These are phyloP conservation scores for Drosophila birchii DNA, from an alignment of 2,888 invertebrate species.

Conservation along the genomic window DNA sequence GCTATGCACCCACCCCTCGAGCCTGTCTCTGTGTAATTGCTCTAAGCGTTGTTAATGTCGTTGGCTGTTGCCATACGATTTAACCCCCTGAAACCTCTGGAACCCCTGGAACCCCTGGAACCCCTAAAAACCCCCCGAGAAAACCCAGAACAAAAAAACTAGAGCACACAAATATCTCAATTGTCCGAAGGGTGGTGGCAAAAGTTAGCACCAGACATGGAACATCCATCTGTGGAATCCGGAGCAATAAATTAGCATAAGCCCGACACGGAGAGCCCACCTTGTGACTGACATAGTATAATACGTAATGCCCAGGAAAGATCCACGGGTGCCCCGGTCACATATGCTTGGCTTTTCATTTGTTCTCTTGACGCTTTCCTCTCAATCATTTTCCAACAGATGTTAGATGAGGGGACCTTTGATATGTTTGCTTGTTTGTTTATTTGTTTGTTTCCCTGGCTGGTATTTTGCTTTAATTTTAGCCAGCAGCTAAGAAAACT, in stretches of 20 bases:
- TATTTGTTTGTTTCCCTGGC: slow-evolving; percentile 17
- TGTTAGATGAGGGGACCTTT: slow-evolving; percentile 39
- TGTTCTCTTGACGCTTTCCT: neutral
- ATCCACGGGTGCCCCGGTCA: slow-evolving; percentile 15
- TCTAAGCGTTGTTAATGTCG: slow-evolving; percentile 63
- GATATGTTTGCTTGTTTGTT: slow-evolving; percentile 34
- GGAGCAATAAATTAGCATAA: slow-evolving; percentile 41
- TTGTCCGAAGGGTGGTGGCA: slow-evolving; percentile 38
- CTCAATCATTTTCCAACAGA: slow-evolving; percentile 41
- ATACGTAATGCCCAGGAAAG: slow-evolving; percentile 42
- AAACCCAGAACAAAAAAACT: slow-evolving; percentile 21
- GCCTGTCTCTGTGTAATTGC: slow-evolving; percentile 57
- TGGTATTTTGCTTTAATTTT: slow-evolving; percentile 2
- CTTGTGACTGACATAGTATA: slow-evolving; percentile 48
- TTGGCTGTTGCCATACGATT: slow-evolving; percentile 53
- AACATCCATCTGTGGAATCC: slow-evolving; percentile 4
- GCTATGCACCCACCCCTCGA: slow-evolving; percentile 14
- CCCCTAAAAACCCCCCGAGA: slow-evolving; percentile 3
- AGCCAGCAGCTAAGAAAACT: neutral
- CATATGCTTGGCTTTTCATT: slow-evolving; percentile 39
- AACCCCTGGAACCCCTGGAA: slow-evolving; percentile 27
- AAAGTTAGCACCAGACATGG: slow-evolving; percentile 15
- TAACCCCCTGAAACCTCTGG: slow-evolving; percentile 44
- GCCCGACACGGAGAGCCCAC: slow-evolving; percentile 34
- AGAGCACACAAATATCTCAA: slow-evolving; percentile 42